These are phyloP conservation scores for Drosophila putrida DNA, from an alignment of 2,888 invertebrate species.

Conservation along the genomic window DNA sequence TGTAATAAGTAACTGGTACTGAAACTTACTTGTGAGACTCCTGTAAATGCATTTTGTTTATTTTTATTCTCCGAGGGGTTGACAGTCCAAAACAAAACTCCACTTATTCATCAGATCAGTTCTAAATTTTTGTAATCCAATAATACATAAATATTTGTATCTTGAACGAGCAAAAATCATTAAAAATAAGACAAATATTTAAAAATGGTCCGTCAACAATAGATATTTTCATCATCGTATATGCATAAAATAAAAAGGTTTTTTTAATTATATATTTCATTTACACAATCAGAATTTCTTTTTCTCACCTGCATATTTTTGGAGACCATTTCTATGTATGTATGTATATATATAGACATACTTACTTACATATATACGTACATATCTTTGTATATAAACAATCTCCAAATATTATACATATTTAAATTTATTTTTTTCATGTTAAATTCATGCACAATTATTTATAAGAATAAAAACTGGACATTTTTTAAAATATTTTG, in stretches of 20 bases:
- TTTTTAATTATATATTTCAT: no score
- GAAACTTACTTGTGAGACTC: constrained; percentile 56
- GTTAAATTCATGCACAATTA: background rate
- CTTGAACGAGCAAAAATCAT: background rate
- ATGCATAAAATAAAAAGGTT: background rate
- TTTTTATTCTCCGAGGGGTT: constrained; percentile 2
- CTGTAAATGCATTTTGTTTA: constrained; percentile 66
- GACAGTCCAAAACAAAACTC: background rate
- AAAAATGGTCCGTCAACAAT: no score
- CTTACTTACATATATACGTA: background rate
- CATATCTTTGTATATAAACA: background rate
- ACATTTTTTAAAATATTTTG: background rate
- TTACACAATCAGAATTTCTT: constrained; percentile 5
- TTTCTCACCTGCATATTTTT: constrained; percentile 16
- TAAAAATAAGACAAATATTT: background rate
- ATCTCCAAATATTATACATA: background rate
- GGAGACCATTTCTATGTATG: constrained; percentile 1
- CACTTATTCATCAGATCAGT: constrained; percentile 12
- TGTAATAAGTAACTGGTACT: background rate
- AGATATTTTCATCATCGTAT: background rate
- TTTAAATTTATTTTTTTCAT: background rate
- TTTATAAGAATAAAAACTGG: constrained; percentile 2
- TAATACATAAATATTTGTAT: background rate
- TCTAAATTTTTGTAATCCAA: background rate
- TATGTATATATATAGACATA: constrained; percentile 4